These are phyloP conservation scores for Mus caroli DNA, from an alignment of 2,797 vertebrate species.

Conservation along the genomic window DNA sequence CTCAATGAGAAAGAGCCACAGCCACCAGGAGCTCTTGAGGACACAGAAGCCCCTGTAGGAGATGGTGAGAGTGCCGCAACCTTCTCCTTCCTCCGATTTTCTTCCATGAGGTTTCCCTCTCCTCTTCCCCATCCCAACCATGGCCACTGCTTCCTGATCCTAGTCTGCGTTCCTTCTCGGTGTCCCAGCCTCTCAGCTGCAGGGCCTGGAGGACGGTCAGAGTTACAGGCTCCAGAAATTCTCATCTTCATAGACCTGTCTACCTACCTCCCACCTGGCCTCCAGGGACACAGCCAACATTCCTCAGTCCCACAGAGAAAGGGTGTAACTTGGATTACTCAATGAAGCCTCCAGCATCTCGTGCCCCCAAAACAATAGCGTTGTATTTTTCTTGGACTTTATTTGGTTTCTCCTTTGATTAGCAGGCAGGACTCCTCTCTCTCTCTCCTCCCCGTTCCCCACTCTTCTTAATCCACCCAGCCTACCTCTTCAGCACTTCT, in stretches of 20 bases:
- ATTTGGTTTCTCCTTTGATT: slow-evolving; percentile 77
- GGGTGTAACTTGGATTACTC: slow-evolving; percentile 82
- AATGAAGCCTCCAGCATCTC: slow-evolving; percentile 81
- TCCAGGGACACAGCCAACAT: slow-evolving; percentile 78
- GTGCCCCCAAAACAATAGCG: slow-evolving; percentile 81
- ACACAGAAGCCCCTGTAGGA: slow-evolving; percentile 74
- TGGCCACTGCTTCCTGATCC: neutral
- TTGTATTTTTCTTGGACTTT: slow-evolving; percentile 83
- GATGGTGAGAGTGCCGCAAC: neutral
- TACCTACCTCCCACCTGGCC: slow-evolving; percentile 83
- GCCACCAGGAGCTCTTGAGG: slow-evolving; percentile 69
- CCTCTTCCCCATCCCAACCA: too few relatives aligned
- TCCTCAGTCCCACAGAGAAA: slow-evolving; percentile 78
- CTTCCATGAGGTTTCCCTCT: neutral
- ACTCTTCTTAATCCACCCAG: neutral
- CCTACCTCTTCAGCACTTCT: neutral
- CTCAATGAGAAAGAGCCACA: slow-evolving; percentile 36
- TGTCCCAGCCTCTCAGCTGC: slow-evolving; percentile 58
- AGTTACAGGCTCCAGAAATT: slow-evolving; percentile 69
- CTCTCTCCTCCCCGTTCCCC: neutral
- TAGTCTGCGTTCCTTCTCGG: neutral
- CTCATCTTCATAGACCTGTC: slow-evolving; percentile 76
- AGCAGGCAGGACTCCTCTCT: slow-evolving; percentile 69
- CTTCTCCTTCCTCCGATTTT: neutral
- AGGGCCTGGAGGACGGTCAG: slow-evolving; percentile 61